Conservation (phyloP, 1,140 invertebrate species). For the Scaptodrosophila lebanonensis region DNA sequence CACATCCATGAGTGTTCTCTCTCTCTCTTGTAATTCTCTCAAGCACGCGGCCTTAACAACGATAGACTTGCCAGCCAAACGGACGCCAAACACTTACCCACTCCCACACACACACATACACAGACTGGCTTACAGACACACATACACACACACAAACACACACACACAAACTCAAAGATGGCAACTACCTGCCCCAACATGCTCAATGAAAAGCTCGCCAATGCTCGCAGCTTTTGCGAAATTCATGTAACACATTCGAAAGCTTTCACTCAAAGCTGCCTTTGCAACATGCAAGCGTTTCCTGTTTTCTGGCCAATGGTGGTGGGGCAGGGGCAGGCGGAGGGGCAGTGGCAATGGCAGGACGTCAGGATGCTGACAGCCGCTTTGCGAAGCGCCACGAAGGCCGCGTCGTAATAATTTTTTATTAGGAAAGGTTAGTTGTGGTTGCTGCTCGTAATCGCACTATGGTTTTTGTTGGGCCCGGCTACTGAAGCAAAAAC, state of each 20-base stretch:
- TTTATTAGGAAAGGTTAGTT: conserved; percentile 71
- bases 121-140: conserved; percentile 5
- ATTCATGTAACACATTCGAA: conserved; percentile 34
- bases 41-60: conserved; percentile 5
- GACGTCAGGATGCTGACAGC: not conserved
- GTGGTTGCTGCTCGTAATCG: conserved; percentile 46
- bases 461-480: conserved; percentile 26
- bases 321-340: too few species aligned
- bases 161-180: not conserved
- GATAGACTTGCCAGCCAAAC: conserved; percentile 23
- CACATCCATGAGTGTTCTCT: not conserved
- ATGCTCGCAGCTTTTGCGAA: conserved; percentile 28
- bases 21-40: not conserved
- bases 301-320: conserved; percentile 14
- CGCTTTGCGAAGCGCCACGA: too few species aligned
- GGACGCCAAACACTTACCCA: conserved; percentile 30
- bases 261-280: conserved; percentile 33
- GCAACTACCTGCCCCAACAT: conserved; percentile 34
- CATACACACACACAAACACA: conserved; percentile 10
- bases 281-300: conserved; percentile 26
- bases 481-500: conserved; percentile 28
- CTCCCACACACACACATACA: conserved; percentile 2
- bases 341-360: too few species aligned
- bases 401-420: conserved; percentile 61
- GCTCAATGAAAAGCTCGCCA: conserved; percentile 58